Evolutionary conservation across 1,140 invertebrate genomes (phyloP), one percentile per base, ranked within the genome.

Genomic region (Tenebrio molitor): DNA sequence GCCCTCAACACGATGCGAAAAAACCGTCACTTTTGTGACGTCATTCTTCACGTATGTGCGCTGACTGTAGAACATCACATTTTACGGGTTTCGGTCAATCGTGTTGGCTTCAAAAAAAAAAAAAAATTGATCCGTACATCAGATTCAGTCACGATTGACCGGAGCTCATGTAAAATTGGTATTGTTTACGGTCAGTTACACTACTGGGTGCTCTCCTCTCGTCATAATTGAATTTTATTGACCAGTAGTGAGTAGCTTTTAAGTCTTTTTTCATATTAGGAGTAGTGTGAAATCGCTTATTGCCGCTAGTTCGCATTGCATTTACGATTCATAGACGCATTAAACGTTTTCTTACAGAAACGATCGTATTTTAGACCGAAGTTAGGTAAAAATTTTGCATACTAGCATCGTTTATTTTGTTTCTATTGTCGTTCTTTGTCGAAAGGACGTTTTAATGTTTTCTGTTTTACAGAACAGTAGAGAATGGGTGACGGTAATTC

Each of bases 1-100:
- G 86, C 88, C 10, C 85, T 93, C 34, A 91, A 93, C 83, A 91
- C 88, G 84, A 89, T 95, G 86, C 85, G 91, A 58, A 91, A 92
- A 82, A 92, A 91, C 79, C 87, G 87, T 63, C 89, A 92, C 77
- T 92, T 94, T 83, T 95, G 91, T 84, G 93, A 95, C 84, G 91
- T 92, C 65, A 88, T 91, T 76, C 86, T 95, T 74, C 89, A 92
- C 81, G 91, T 93, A 81, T 87, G 87, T 86, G 79, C 75, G 73
- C 81, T 82, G 80, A 72, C 79, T 80, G 79, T 81, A 77, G 71
- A 74, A 79, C 75, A 58, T 72, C 62, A 75, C 68, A 76, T 80
- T 80, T 78, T 78, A 79, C 74, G 46, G 19, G 12, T 68, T 71
- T 65, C 67, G 73, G 39, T 75, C 53, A 74, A 75, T 69, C 46